Conservation (phyloP, 2,888 invertebrate genomes). For the Daptonema setosum region DNA sequence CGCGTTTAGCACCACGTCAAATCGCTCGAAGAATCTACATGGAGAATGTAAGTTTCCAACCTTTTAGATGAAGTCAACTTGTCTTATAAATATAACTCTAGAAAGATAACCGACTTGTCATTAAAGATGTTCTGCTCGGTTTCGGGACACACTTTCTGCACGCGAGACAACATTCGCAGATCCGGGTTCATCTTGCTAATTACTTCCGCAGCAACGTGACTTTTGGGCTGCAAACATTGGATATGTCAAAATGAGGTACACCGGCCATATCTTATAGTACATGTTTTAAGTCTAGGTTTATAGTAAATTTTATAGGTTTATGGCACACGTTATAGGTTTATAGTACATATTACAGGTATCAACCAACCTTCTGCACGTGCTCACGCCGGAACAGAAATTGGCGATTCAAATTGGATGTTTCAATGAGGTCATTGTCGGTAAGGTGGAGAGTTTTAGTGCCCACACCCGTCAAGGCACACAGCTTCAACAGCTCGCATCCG, state of each 20-base stretch:
- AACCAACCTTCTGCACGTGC: constrained; percentile 27
- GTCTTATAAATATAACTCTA: no score
- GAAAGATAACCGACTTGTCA: no score
- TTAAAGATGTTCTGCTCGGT: constrained; percentile 25
- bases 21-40: constrained; percentile 27
- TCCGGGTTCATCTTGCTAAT: constrained; percentile 27
- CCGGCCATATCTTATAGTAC: no score
- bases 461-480: constrained; percentile 29
- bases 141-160: constrained; percentile 24
- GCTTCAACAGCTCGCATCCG: constrained; percentile 32
- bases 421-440: constrained; percentile 29
- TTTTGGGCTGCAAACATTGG: no score
- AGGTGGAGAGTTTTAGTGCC: constrained; percentile 9
- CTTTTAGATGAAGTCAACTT: no score
- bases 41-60: no score
- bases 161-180: constrained; percentile 18
- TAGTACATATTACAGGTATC: no score
- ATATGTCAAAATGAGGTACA: no score
- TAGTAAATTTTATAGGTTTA: no score
- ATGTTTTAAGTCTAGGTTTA: no score
- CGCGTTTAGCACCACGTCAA: constrained; percentile 28
- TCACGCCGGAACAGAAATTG: constrained; percentile 30
- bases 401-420: constrained; percentile 31
- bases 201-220: constrained; percentile 27
- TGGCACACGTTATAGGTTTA: no score